Conservation (phyloP, 2,797 vertebrate species). For the Semotilus atromaculatus region DNA sequence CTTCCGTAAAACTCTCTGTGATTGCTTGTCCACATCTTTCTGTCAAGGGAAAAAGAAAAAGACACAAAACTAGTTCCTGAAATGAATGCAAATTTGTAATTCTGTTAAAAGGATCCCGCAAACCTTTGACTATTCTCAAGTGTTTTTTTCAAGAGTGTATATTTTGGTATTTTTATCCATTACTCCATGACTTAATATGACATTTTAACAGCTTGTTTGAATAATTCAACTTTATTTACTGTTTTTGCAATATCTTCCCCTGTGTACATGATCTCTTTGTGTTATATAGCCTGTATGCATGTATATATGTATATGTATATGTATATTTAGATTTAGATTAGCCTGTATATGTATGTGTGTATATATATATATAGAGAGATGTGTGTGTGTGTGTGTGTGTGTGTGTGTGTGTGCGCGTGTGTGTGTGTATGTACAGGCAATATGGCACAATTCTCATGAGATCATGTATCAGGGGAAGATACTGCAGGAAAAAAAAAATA, state of each 20-base stretch:
- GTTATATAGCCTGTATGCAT: too few relatives aligned
- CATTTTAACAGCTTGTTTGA: not conserved
- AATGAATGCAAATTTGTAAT: not conserved
- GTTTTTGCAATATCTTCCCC: not conserved
- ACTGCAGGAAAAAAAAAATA: too few relatives aligned
- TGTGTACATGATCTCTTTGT: not conserved
- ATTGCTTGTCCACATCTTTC: not conserved
- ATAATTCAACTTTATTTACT: not conserved
- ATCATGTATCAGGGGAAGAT: too few relatives aligned
- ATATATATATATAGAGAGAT: too few relatives aligned
- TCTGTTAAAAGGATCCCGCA: not conserved
- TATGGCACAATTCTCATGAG: too few relatives aligned
- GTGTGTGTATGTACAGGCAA: too few relatives aligned
- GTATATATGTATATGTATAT: too few relatives aligned
- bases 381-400: too few relatives aligned
- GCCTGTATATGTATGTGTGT: too few relatives aligned
- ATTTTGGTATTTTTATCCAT: not conserved
- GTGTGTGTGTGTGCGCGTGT: too few relatives aligned
- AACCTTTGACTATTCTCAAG: slow-evolving; percentile 6
- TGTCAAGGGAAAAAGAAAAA: not conserved
- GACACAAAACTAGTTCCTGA: not conserved
- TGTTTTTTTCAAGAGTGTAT: not conserved
- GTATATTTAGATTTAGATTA: too few relatives aligned
- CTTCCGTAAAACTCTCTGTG: not conserved
- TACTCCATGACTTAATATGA: not conserved